phyloP scores from a whole-genome alignment of 2,797 vertebrate species.

The Betta splendens region DNA sequence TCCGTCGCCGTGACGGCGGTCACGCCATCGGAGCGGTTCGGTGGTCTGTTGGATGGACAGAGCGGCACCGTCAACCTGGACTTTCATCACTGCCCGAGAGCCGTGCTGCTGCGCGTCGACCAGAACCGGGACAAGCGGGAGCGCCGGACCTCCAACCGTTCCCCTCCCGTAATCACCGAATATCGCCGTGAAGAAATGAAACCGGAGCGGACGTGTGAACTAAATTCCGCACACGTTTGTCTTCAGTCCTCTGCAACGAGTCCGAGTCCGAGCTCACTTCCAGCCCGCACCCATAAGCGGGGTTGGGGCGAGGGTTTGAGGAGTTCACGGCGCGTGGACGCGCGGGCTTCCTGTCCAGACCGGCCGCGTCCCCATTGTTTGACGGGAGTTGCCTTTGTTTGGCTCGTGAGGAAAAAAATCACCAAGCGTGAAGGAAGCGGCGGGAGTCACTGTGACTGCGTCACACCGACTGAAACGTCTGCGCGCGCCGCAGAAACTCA shows the following conservation, averaged over 20 bases:
- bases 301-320: not conserved
- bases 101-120: slow-evolving; percentile 3
- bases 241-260: no score
- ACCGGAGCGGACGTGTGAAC: not conserved
- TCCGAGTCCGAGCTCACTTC: no score
- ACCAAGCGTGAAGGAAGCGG: slow-evolving; percentile 47
- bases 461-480: slow-evolving; percentile 72
- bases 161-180: not conserved
- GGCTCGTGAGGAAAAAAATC: slow-evolving; percentile 25
- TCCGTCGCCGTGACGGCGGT: slow-evolving; percentile 74
- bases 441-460: slow-evolving; percentile 86
- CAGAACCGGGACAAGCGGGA: not conserved
- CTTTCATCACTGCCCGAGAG: slow-evolving; percentile 41
- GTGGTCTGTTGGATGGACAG: slow-evolving; percentile 82
- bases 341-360: slow-evolving; percentile 38
- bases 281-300: not conserved
- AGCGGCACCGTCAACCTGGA: slow-evolving; percentile 68
- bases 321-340: slow-evolving; percentile 7
- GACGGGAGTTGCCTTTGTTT: slow-evolving; percentile 71
- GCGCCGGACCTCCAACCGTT: not conserved
- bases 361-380: slow-evolving; percentile 79
- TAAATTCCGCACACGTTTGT: not conserved
- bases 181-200: not conserved
- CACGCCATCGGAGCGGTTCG: slow-evolving; percentile 84
- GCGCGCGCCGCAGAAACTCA: not conserved